Evolutionary conservation across 2,797 vertebrate genomes (phyloP).

Genomic region (Danio tinwini): DNA sequence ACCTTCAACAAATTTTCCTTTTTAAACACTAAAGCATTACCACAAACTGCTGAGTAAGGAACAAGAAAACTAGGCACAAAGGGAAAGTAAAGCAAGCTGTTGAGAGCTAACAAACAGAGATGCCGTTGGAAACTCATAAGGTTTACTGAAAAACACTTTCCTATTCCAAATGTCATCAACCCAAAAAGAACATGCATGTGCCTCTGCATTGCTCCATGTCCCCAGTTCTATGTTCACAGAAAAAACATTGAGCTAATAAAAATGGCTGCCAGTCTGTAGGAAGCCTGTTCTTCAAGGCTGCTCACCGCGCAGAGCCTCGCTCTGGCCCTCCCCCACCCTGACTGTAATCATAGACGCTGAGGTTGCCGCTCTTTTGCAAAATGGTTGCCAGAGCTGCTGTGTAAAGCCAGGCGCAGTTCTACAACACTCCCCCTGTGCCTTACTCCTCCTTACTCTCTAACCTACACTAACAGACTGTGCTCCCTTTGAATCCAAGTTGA

Average conservation of each 20-base stretch:
- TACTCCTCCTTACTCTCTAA: background rate
- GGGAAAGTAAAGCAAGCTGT: background rate
- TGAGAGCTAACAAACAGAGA: background rate
- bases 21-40: background rate
- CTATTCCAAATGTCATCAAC: background rate
- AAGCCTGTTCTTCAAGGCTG: conserved; percentile 66
- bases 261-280: conserved; percentile 35
- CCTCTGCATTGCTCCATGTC: background rate
- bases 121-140: background rate
- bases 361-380: conserved; percentile 62
- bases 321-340: conserved; percentile 61
- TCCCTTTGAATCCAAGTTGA: background rate
- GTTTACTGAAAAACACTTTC: background rate
- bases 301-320: conserved; percentile 59
- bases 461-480: background rate
- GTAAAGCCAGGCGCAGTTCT: conserved; percentile 7
- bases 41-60: background rate
- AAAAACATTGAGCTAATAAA: background rate
- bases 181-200: background rate
- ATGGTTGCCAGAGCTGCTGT: conserved; percentile 67
- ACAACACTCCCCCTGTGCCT: background rate
- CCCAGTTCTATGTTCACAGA: background rate
- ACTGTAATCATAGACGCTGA: conserved; percentile 16
- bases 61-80: background rate
- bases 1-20: background rate